These are phyloP conservation scores for Myathropa florea DNA, from an alignment of 2,888 invertebrate genomes.

Conservation along the genomic window DNA sequence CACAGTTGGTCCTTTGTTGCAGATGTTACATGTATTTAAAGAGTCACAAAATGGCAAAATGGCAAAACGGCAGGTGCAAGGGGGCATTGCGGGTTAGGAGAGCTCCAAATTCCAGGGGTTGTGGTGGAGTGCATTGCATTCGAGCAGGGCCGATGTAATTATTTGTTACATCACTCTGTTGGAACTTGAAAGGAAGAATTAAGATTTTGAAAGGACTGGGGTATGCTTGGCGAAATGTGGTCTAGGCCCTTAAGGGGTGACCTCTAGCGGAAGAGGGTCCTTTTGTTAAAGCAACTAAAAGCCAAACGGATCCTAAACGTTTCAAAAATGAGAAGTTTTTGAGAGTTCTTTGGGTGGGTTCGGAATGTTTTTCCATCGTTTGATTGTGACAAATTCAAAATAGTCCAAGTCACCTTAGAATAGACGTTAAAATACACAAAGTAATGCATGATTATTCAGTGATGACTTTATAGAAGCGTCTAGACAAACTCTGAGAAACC, in stretches of 20 bases:
- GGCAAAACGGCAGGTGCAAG: not conserved
- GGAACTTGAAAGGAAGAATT: not conserved
- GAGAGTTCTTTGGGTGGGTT: too few species aligned
- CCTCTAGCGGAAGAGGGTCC: not conserved
- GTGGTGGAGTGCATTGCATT: not conserved
- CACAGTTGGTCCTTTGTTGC: slow-evolving; percentile 1
- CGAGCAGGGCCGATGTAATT: not conserved
- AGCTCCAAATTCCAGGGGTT: not conserved
- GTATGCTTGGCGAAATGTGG: not conserved
- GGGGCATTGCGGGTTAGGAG: not conserved
- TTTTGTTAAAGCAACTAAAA: not conserved
- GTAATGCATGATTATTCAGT: too few species aligned
- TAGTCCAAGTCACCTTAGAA: too few species aligned
- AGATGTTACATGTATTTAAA: not conserved
- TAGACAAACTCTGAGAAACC: too few species aligned
- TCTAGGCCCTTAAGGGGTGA: not conserved
- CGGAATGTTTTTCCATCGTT: too few species aligned
- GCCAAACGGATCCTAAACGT: not conserved
- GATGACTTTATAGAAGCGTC: too few species aligned
- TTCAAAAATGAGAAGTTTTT: not conserved
- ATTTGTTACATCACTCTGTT: not conserved
- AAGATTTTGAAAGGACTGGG: not conserved
- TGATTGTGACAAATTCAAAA: too few species aligned
- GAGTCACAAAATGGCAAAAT: slow-evolving; percentile 1
- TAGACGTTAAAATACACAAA: too few species aligned